Percentiles rank a stretch among this genome's conserved stretches.
Conservation (phyloP, 1,140 invertebrate genomes). For the Eupeodes corollae region DNA sequence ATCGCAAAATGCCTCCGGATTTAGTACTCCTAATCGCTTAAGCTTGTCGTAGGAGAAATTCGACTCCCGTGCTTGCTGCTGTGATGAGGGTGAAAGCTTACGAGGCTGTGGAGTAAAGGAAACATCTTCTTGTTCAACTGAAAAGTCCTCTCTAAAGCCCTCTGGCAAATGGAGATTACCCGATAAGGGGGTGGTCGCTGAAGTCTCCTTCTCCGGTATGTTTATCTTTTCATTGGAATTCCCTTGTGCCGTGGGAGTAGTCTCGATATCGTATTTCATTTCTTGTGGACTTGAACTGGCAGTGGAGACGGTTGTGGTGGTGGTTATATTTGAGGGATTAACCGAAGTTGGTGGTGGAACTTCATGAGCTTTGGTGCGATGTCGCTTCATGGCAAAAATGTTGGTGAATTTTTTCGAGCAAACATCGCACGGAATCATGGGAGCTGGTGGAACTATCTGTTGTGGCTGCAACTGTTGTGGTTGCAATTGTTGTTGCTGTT, state of each 20-base stretch:
- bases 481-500: slow-evolving; percentile 1
- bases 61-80: slow-evolving; percentile 49
- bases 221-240: background rate
- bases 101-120: slow-evolving; percentile 44
- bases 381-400: slow-evolving; percentile 41
- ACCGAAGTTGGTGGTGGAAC: background rate
- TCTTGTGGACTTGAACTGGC: no score
- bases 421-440: slow-evolving; percentile 39
- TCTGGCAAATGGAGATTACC: slow-evolving; percentile 25
- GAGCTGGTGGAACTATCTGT: slow-evolving; percentile 16
- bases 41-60: slow-evolving; percentile 57
- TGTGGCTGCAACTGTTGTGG: slow-evolving; percentile 7
- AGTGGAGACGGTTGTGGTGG: slow-evolving; percentile 1
- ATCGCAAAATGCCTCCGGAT: slow-evolving; percentile 84
- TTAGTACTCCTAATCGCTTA: slow-evolving; percentile 64
- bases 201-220: background rate
- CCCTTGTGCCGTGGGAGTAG: background rate
- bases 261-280: background rate
- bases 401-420: slow-evolving; percentile 44
- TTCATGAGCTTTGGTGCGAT: slow-evolving; percentile 40
- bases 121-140: slow-evolving; percentile 44
- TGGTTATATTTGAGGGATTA: background rate
- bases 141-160: slow-evolving; percentile 34
- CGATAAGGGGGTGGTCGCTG: slow-evolving; percentile 4
- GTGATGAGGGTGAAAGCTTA: slow-evolving; percentile 47